These are phyloP conservation scores for Heteromyza rotundicornis DNA, from an alignment of 2,888 invertebrate genomes.

Conservation along the genomic window DNA sequence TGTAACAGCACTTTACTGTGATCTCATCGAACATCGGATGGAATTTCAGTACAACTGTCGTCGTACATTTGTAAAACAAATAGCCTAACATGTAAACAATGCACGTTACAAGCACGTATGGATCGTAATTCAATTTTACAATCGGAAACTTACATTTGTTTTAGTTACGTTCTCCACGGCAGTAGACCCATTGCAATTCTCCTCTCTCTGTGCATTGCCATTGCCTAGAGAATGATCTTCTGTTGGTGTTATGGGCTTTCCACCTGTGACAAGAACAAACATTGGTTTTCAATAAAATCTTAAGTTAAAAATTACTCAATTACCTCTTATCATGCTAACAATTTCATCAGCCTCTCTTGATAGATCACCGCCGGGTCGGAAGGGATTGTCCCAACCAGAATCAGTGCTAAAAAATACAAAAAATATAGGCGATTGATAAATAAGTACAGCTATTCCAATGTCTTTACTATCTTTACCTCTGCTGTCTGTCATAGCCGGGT, in stretches of 20 bases:
- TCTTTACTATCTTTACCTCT: constrained; percentile 54
- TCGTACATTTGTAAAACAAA: no score
- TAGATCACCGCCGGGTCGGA: constrained; percentile 94
- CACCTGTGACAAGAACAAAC: constrained; percentile 43
- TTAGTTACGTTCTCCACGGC: constrained; percentile 55
- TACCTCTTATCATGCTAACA: constrained; percentile 87
- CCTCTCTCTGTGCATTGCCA: constrained; percentile 59
- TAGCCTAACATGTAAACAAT: no score
- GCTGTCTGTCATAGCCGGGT: constrained; percentile 60
- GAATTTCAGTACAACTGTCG: no score
- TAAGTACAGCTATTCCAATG: no score
- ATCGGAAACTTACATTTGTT: constrained; percentile 59
- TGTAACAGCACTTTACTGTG: no score
- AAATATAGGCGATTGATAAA: neutral
- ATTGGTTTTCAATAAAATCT: neutral
- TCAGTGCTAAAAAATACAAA: constrained; percentile 73
- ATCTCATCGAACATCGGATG: no score
- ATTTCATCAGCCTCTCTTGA: constrained; percentile 91
- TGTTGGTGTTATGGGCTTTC: constrained; percentile 63
- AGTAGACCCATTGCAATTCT: constrained; percentile 46
- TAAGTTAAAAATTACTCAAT: constrained; percentile 24
- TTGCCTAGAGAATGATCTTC: constrained; percentile 60
- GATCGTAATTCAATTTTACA: no score
- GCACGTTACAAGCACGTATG: no score
- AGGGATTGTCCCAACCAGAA: constrained; percentile 97